These are phyloP conservation scores for Varanus salvator DNA, from an alignment of 2,113 vertebrate species.

Conservation along the genomic window DNA sequence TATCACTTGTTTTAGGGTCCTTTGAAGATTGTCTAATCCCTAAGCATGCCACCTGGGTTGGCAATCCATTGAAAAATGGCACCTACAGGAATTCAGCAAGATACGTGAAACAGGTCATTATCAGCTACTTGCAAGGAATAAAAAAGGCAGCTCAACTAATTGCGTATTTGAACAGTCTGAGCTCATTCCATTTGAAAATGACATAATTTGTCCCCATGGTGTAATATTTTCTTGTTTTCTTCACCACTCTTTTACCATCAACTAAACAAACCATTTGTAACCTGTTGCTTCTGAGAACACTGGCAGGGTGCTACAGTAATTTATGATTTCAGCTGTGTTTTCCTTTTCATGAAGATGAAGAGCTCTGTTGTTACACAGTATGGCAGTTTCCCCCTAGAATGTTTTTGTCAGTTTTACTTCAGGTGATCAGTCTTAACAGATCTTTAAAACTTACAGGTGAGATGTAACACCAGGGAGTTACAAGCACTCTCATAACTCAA, in stretches of 20 bases:
- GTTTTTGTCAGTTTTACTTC: background rate
- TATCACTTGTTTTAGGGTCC: too few species aligned
- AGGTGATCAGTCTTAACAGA: conserved; percentile 12
- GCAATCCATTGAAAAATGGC: too few species aligned
- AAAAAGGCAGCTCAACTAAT: background rate
- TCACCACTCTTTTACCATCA: background rate
- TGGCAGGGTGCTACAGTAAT: background rate
- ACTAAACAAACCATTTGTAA: background rate
- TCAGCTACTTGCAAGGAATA: background rate
- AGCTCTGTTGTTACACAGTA: background rate
- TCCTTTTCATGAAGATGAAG: background rate
- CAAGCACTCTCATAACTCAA: background rate
- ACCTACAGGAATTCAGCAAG: too few species aligned
- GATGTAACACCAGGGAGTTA: background rate
- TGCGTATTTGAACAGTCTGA: background rate
- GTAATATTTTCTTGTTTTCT: background rate
- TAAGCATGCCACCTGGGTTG: too few species aligned
- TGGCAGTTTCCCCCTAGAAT: background rate
- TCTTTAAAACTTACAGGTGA: background rate
- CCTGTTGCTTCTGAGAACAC: background rate
- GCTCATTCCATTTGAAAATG: background rate
- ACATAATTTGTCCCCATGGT: background rate
- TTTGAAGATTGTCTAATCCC: too few species aligned
- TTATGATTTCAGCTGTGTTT: background rate
- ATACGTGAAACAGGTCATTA: too few species aligned